phyloP scores from a whole-genome alignment of 2,113 vertebrate species.

The Paratilapia polleni region DNA sequence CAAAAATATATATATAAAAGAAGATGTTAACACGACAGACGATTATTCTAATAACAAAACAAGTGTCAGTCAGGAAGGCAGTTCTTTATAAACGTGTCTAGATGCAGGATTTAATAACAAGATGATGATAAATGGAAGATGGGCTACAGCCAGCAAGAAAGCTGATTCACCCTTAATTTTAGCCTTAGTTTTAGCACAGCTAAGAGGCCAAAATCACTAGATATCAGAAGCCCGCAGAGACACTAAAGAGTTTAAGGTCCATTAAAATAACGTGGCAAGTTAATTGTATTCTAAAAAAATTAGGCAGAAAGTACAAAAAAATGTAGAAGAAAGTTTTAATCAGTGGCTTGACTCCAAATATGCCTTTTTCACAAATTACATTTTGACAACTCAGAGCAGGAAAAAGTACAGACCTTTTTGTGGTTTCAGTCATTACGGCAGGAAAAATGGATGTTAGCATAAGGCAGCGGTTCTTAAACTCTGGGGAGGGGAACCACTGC shows the following conservation, averaged over 20 bases:
- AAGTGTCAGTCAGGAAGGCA: conserved; percentile 7
- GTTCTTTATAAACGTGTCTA: not conserved
- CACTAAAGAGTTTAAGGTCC: not conserved
- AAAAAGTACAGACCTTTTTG: not conserved
- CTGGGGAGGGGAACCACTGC: not conserved
- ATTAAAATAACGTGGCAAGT: not conserved
- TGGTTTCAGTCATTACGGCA: not conserved
- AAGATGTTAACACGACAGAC: not conserved
- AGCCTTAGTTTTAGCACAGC: not conserved
- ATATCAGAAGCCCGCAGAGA: not conserved
- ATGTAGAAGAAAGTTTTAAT: not conserved
- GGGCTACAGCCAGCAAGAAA: not conserved
- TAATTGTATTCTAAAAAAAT: not conserved
- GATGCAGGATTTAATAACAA: not conserved
- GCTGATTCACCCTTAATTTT: not conserved
- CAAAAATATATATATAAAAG: not conserved
- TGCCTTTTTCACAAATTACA: not conserved
- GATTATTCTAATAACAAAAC: conserved; percentile 30
- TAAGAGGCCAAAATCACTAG: not conserved
- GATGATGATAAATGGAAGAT: not conserved
- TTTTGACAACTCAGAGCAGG: not conserved
- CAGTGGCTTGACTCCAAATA: not conserved
- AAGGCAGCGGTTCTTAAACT: not conserved
- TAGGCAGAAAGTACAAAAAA: not conserved
- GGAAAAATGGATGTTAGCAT: not conserved